A percentile compares a stretch with the other conserved stretches of the same genome.
phyloP scores from a whole-genome alignment of 1,140 invertebrate species.

The Drosophila pruinosa region DNA sequence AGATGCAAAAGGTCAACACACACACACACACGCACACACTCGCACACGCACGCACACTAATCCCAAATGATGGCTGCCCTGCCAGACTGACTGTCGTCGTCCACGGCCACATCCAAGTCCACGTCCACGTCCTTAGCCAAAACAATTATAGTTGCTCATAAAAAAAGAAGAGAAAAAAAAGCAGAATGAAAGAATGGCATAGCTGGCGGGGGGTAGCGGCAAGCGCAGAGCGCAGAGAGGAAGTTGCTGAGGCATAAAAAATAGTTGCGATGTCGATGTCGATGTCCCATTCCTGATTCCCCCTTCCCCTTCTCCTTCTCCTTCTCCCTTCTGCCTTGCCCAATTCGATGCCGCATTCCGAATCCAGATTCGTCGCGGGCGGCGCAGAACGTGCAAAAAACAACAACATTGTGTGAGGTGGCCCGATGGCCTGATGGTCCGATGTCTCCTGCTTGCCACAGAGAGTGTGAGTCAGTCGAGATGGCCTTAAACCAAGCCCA shows the following conservation, averaged over 20 bases:
- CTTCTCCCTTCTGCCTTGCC: neutral
- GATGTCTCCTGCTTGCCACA: neutral
- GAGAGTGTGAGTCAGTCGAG: conserved; percentile 6
- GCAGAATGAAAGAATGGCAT: neutral
- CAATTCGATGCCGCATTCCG: conserved; percentile 31
- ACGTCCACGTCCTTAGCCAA: conserved; percentile 37
- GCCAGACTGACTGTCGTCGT: conserved; percentile 76
- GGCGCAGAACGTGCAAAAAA: conserved; percentile 69
- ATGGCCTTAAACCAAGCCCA: neutral
- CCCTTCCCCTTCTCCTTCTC: neutral
- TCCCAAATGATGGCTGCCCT: conserved; percentile 73
- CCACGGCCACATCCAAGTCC: conserved; percentile 25
- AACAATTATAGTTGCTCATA: conserved; percentile 55
- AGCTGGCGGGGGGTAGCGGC: neutral
- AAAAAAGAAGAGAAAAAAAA: conserved; percentile 21
- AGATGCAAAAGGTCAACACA: conserved; percentile 73
- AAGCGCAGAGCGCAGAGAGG: conserved; percentile 18
- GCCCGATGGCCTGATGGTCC: neutral
- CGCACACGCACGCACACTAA: conserved; percentile 48
- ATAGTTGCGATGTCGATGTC: conserved; percentile 32
- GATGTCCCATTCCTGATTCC: neutral
- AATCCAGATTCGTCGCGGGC: conserved; percentile 58
- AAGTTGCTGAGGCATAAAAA: conserved; percentile 50
- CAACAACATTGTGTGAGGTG: conserved; percentile 50
- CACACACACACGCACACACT: conserved; percentile 43